phyloP scores from a whole-genome alignment of 2,797 vertebrate genomes.

The Arrhamphus sclerolepis region DNA sequence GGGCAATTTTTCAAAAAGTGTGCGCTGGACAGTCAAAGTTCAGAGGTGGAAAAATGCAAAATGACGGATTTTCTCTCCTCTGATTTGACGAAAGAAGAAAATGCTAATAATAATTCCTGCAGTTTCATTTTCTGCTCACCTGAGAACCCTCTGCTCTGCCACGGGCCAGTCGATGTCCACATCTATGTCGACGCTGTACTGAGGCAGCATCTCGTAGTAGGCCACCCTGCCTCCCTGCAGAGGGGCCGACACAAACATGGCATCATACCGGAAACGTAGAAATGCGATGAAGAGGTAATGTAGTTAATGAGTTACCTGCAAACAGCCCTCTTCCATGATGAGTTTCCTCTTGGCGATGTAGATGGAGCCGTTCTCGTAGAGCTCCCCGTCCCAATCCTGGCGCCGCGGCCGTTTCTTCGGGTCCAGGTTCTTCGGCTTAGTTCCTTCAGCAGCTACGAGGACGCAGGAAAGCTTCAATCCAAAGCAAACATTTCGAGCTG shows the following conservation, averaged over 20 bases:
- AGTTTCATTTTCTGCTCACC: constrained; percentile 70
- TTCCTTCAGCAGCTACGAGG: constrained; percentile 35
- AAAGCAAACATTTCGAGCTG: not conserved
- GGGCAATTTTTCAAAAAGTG: no score
- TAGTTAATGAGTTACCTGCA: constrained; percentile 89
- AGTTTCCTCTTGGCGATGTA: constrained; percentile 88
- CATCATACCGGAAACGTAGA: no score
- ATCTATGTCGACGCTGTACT: constrained; percentile 96
- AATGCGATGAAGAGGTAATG: no score
- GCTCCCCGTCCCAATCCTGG: constrained; percentile 94
- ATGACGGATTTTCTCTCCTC: no score
- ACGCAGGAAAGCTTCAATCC: not conserved
- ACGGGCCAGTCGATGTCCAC: constrained; percentile 97
- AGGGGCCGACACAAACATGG: not conserved
- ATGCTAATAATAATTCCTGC: no score
- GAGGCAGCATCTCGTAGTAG: constrained; percentile 92
- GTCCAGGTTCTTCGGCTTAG: constrained; percentile 84
- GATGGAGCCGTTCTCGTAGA: constrained; percentile 94
- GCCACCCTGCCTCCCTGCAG: constrained; percentile 86
- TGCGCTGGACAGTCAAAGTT: no score
- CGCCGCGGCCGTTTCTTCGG: constrained; percentile 85
- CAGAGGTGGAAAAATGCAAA: no score
- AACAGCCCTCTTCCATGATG: constrained; percentile 62
- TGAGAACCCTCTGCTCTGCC: constrained; percentile 92
- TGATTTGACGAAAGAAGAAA: no score